These are phyloP conservation scores for Excalfactoria chinensis DNA, from an alignment of 2,113 vertebrate species.

Conservation along the genomic window DNA sequence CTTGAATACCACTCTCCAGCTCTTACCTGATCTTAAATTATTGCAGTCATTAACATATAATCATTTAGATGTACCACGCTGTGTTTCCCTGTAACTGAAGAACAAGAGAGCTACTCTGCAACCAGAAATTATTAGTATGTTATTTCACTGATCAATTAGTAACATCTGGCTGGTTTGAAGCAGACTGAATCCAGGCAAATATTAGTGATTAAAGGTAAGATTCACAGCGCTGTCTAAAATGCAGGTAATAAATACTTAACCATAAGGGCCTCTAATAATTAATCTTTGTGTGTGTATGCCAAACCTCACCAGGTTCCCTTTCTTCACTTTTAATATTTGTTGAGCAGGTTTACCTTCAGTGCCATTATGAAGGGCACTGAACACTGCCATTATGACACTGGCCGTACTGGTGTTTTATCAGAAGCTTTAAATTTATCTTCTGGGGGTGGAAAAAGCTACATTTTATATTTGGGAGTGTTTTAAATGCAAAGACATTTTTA, in stretches of 20 bases:
- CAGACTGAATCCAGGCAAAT: conserved; percentile 27
- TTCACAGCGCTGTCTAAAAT: neutral
- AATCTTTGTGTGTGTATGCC: neutral
- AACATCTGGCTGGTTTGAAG: neutral
- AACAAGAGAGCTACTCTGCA: neutral
- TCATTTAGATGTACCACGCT: conserved; percentile 10
- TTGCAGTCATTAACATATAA: neutral
- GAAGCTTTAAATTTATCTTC: neutral
- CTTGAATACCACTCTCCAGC: neutral
- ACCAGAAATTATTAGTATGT: conserved; percentile 17
- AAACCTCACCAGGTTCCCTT: neutral
- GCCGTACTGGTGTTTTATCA: neutral
- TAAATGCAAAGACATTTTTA: neutral
- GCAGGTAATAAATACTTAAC: conserved; percentile 8
- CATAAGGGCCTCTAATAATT: conserved; percentile 29
- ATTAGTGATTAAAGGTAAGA: neutral
- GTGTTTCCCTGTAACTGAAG: neutral
- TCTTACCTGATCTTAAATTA: conserved; percentile 33
- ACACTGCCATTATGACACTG: neutral
- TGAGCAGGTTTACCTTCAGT: neutral
- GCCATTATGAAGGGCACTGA: neutral
- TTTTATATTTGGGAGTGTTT: neutral
- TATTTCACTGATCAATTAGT: neutral
- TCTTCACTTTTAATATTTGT: neutral
- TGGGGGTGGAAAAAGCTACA: neutral